Evolutionary conservation across 2,797 vertebrate species (phyloP), one percentile per base, ranked within the genome.

Genomic region (Sebastes diploproa): DNA sequence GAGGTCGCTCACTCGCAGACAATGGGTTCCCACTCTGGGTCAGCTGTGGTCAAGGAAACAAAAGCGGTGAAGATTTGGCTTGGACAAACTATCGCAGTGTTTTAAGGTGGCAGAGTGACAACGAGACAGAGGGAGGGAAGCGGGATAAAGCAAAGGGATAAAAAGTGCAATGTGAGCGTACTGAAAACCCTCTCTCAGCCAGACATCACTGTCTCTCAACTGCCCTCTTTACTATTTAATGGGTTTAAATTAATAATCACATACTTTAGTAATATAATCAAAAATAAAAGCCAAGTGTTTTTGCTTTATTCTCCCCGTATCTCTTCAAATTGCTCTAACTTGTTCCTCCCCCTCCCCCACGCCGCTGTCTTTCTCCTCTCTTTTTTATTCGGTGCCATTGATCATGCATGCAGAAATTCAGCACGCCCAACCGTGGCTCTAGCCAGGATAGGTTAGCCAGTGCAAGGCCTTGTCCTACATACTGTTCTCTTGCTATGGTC

Each of bases 381-480:
- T 86, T 86, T 91, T 91, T 89, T 84, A 95, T 95, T 94, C 94
- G 91, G 76, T 87, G 95, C 96, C 96, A 98, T 98, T 98, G 97
- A 97, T 97, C 97, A 98, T 97, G 97, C 98, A 98, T 98, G 97
- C 97, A 97, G 97, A 99, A 99, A 97, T 96, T 97, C 95, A 97
- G 95, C 96, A 95, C 95, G 95, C 97, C 97, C 97, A 84, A 85
- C 91, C 84, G 22, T 78, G 91, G 94, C 81, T 93, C 96, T 95
- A 95, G 97, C 97, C 96, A 96, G 96, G 97, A 96, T 93, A 93
- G 92, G 93, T 91, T 89, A 86, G 89, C 89, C 73, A 83, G 88
- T 86, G 90, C 88, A 76, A 78, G 88, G 90, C 87, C 86, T 89
- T 94, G 94, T 94, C 94, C 94, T 94, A 95, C 93, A 94, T 94